These are phyloP conservation scores for Pyxicephalus adspersus DNA, from an alignment of 2,113 vertebrate species.

Conservation along the genomic window DNA sequence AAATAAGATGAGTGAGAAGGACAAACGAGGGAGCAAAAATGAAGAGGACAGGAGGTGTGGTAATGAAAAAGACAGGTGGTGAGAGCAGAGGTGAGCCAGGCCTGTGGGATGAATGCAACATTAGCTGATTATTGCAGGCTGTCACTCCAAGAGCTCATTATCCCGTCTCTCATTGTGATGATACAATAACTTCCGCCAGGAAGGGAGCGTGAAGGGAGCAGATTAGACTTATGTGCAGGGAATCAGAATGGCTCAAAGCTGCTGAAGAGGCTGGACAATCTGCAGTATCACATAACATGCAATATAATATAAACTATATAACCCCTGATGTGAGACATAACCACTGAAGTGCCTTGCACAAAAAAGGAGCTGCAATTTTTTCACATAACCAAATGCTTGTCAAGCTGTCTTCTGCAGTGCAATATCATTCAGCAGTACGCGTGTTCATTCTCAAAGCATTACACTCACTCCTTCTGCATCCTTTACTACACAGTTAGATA, in stretches of 20 bases:
- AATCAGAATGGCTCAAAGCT: conserved; percentile 36
- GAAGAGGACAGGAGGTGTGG: conserved; percentile 48
- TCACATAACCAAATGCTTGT: conserved; percentile 11
- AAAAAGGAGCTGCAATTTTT: conserved; percentile 10
- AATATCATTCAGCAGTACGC: neutral
- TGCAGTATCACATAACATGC: conserved; percentile 24
- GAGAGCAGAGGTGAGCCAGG: conserved; percentile 52
- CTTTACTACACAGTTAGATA: neutral
- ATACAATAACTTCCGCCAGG: conserved; percentile 53
- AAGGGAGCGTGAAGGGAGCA: conserved; percentile 44
- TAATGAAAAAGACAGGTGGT: conserved; percentile 54
- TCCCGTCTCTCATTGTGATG: conserved; percentile 52
- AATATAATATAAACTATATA: conserved; percentile 12
- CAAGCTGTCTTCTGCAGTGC: conserved; percentile 32
- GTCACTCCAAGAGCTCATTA: conserved; percentile 53
- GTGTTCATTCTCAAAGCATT: neutral
- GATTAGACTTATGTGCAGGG: conserved; percentile 50
- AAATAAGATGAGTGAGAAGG: conserved; percentile 29
- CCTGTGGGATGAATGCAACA: conserved; percentile 43
- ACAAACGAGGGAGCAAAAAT: conserved; percentile 38
- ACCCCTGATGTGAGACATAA: conserved; percentile 22
- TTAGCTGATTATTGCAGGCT: conserved; percentile 56
- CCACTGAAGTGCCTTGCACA: conserved; percentile 3
- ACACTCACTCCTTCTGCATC: neutral
- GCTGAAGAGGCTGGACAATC: conserved; percentile 26